Evolutionary conservation across 2,888 invertebrate species (phyloP).

Genomic region (Conops quadrifasciatus): DNA sequence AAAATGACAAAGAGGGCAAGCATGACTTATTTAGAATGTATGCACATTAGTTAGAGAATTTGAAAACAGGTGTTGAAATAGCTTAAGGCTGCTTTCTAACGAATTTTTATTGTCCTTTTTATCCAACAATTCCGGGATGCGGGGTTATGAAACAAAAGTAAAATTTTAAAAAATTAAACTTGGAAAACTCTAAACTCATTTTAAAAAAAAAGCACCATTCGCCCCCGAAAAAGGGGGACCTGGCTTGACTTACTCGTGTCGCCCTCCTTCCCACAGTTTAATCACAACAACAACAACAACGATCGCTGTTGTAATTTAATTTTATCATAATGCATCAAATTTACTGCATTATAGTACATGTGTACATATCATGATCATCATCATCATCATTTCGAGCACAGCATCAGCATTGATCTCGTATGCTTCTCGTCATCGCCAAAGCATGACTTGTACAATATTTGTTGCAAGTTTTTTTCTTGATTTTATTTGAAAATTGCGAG

Average conservation of each 20-base stretch:
- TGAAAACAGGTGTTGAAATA: too few relatives aligned
- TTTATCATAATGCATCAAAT: conserved; percentile 34
- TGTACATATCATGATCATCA: background rate
- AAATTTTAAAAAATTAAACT: conserved; percentile 18
- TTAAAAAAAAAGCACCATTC: too few relatives aligned
- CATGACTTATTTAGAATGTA: too few relatives aligned
- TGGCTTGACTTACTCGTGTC: background rate
- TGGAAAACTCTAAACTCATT: too few relatives aligned
- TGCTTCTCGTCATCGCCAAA: background rate
- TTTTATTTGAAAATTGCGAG: background rate
- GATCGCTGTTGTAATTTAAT: conserved; percentile 19
- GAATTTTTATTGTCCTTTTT: too few relatives aligned
- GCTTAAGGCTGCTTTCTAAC: too few relatives aligned
- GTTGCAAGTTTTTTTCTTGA: too few relatives aligned
- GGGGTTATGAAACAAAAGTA: background rate
- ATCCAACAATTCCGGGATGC: too few relatives aligned
- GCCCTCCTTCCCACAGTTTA: background rate
- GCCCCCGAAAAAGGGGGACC: too few relatives aligned
- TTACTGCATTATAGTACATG: conserved; percentile 18
- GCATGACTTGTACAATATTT: background rate
- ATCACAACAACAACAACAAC: conserved; percentile 8
- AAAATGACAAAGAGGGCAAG: background rate
- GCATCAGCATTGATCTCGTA: background rate
- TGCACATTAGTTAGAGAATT: too few relatives aligned
- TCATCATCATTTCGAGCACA: too few relatives aligned